Conservation (phyloP, 2,797 vertebrate genomes). For the Clarias laeviceps region DNA sequence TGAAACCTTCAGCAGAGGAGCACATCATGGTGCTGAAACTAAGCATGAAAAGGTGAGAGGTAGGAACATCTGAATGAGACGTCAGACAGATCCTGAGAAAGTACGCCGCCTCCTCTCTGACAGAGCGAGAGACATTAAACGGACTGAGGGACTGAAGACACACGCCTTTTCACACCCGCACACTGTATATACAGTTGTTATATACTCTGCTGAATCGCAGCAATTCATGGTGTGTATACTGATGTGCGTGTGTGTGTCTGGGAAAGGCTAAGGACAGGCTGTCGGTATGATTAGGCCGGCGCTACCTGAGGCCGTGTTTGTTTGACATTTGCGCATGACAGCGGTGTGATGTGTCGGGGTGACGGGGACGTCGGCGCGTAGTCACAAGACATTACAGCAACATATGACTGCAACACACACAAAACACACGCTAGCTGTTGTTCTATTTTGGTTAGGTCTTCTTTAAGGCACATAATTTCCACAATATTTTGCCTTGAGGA, state of each 20-base stretch:
- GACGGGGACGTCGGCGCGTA: slow-evolving; percentile 60
- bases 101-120: slow-evolving; percentile 48
- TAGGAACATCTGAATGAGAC: slow-evolving; percentile 75
- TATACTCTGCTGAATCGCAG: not conserved
- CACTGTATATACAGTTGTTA: slow-evolving; percentile 34
- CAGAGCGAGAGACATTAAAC: not conserved
- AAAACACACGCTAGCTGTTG: slow-evolving; percentile 16
- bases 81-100: slow-evolving; percentile 65
- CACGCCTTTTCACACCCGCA: slow-evolving; percentile 34
- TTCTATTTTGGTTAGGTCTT: not conserved
- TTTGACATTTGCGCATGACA: slow-evolving; percentile 85
- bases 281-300: slow-evolving; percentile 81
- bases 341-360: slow-evolving; percentile 69
- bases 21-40: not conserved
- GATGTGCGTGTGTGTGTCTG: slow-evolving; percentile 56
- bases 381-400: slow-evolving; percentile 81
- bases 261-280: slow-evolving; percentile 81
- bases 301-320: slow-evolving; percentile 87
- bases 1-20: not conserved
- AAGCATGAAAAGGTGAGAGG: slow-evolving; percentile 65
- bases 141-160: slow-evolving; percentile 46
- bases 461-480: not conserved
- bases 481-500: not conserved
- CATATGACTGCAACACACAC: slow-evolving; percentile 52
- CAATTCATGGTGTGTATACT: slow-evolving; percentile 32